phyloP scores from a whole-genome alignment of 2,113 vertebrate genomes.

The Nothobranchius kuhntae region DNA sequence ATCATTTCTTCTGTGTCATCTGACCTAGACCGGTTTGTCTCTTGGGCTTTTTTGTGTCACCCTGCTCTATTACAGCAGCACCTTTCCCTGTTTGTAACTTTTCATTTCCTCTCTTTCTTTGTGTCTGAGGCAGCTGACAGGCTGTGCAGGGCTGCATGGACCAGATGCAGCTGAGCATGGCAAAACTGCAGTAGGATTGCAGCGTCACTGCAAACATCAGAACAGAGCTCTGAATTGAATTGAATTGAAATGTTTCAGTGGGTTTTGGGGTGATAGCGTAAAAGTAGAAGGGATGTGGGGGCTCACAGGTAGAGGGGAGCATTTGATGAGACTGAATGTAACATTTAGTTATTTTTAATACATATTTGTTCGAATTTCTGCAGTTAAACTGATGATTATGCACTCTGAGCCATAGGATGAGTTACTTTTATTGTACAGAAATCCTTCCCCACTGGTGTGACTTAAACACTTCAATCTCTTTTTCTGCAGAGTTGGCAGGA shows the following conservation, averaged over 20 bases:
- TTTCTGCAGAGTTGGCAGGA: conserved; percentile 66
- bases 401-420: conserved; percentile 22
- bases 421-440: conserved; percentile 38
- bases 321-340: too few species aligned
- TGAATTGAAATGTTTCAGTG: conserved; percentile 5
- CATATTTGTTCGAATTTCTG: too few species aligned
- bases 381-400: neutral
- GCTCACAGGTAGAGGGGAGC: too few species aligned
- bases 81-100: conserved; percentile 28
- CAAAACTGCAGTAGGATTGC: conserved; percentile 76
- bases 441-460: conserved; percentile 46
- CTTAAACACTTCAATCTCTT: conserved; percentile 62
- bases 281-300: too few species aligned
- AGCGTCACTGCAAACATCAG: conserved; percentile 72
- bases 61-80: neutral
- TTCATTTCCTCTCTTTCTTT: conserved; percentile 15
- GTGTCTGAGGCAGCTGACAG: conserved; percentile 58
- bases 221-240: conserved; percentile 53
- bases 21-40: conserved; percentile 14
- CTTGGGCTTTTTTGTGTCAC: conserved; percentile 18
- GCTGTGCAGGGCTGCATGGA: conserved; percentile 47
- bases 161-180: conserved; percentile 69
- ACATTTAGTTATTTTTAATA: too few species aligned
- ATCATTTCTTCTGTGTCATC: conserved; percentile 13
- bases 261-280: too few species aligned